A percentile compares a stretch with the other conserved stretches of the same genome.
Conservation (phyloP, 2,797 vertebrate species). For the Acestrorhynchus altus region DNA sequence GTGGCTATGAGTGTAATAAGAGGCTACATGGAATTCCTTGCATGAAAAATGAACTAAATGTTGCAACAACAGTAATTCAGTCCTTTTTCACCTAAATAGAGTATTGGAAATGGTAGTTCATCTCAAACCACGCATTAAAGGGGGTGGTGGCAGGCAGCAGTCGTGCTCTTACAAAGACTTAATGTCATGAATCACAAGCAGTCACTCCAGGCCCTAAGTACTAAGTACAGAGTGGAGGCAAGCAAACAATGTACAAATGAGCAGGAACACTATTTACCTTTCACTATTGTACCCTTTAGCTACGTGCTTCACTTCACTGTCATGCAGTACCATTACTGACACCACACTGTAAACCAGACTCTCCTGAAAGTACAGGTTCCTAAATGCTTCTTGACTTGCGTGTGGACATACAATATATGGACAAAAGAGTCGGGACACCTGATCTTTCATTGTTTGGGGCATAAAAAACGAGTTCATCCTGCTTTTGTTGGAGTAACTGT, state of each 20-base stretch:
- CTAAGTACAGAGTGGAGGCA: neutral
- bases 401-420: neutral
- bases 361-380: neutral
- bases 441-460: too few species aligned
- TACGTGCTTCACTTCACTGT: too few species aligned
- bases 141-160: neutral
- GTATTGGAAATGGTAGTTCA: slow-evolving; percentile 5
- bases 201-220: neutral
- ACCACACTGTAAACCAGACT: too few species aligned
- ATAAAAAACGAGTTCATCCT: too few species aligned
- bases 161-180: neutral
- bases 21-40: slow-evolving; percentile 46
- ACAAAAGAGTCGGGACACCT: too few species aligned
- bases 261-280: neutral
- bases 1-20: slow-evolving; percentile 22
- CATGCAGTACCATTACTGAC: neutral
- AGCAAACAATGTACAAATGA: neutral
- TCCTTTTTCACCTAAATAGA: neutral
- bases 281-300: too few species aligned
- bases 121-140: neutral
- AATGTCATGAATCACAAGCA: neutral
- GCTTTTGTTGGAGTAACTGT: too few species aligned
- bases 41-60: slow-evolving; percentile 56
- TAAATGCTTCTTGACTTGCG: neutral
- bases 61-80: neutral